Base-by-base conservation (phyloP, 2,888 invertebrate genomes). In the Pseudeuparius sepicola region DNA sequence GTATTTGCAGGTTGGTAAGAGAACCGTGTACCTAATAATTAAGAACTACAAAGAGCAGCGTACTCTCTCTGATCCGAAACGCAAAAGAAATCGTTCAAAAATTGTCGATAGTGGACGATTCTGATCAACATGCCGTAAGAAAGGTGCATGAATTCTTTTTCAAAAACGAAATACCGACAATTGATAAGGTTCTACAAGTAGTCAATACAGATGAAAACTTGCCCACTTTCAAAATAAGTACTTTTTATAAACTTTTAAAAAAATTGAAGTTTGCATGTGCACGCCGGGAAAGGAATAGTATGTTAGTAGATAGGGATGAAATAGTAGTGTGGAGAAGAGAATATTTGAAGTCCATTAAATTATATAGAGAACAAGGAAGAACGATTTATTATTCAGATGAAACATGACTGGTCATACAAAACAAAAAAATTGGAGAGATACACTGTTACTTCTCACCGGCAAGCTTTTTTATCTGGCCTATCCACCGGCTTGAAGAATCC, bases 401-500 rank as follows among this genome's bases (percentile, higher is more conserved):
- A n/a, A n/a, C n/a, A n/a, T n/a, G n/a, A n/a, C n/a, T n/a, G n/a
- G n/a, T n/a, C n/a, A n/a, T n/a, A n/a, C n/a, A n/a, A n/a, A n/a
- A n/a, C n/a, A n/a, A n/a, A n/a, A n/a, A n/a, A n/a, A n/a, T n/a
- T n/a, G n/a, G n/a, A n/a, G n/a, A n/a, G n/a, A n/a, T n/a, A n/a
- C n/a, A n/a, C n/a, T n/a, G n/a, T n/a, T n/a, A n/a, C n/a, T n/a
- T n/a, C n/a, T n/a, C n/a, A n/a, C n/a, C n/a, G n/a, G n/a, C n/a
- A 33, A 24, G 40, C 17, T 2, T 40, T 36, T 32, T 36, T 36
- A 11, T 16, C 30, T 20, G 34, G 40, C n/a, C 34, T 37, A n/a
- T 33, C 43, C 36, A 43, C 41, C 30, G 33, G 39, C 35, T 33
- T 47, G 43, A 41, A 41, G 34, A 36, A 31, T 23, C 37, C 38